Conservation (phyloP, 2,888 invertebrate genomes). For the Emmelina monodactyla region DNA sequence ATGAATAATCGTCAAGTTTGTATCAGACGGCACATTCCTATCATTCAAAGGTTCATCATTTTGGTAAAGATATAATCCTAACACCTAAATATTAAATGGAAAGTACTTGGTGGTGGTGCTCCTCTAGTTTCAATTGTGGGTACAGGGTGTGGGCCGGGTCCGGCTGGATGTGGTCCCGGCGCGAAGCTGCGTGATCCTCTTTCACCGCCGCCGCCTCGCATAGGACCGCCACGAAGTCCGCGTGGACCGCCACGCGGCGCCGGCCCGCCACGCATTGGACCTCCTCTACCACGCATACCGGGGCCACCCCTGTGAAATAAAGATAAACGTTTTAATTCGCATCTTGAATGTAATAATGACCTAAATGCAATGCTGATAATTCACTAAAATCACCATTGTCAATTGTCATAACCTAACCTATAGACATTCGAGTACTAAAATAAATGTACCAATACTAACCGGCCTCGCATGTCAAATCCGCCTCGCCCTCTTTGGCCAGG, state of each 20-base stretch:
- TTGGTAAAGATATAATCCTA: constrained; percentile 1
- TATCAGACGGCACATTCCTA: constrained; percentile 39
- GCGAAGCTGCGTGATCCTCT: constrained; percentile 49
- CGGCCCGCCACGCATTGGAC: constrained; percentile 36
- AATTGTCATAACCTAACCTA: neutral
- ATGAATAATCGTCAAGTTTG: constrained; percentile 25
- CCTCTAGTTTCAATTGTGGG: constrained; percentile 55
- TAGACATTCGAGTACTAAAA: neutral
- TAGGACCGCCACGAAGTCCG: constrained; percentile 49
- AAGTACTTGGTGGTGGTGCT: constrained; percentile 42
- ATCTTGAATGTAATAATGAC: too few species aligned
- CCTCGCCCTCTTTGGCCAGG: constrained; percentile 48
- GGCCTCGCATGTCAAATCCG: constrained; percentile 55
- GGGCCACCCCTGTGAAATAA: constrained; percentile 32
- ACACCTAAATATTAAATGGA: neutral
- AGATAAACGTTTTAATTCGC: neutral
- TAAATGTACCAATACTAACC: constrained; percentile 29
- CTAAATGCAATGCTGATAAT: neutral
- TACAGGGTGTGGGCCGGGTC: constrained; percentile 57
- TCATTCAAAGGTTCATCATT: constrained; percentile 30
- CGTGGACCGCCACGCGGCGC: constrained; percentile 45
- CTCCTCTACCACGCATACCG: constrained; percentile 50
- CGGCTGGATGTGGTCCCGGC: constrained; percentile 39
- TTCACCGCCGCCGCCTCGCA: constrained; percentile 51
- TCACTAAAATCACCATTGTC: neutral